phyloP scores from a whole-genome alignment of 2,888 invertebrate genomes.

The Congeria kusceri region DNA sequence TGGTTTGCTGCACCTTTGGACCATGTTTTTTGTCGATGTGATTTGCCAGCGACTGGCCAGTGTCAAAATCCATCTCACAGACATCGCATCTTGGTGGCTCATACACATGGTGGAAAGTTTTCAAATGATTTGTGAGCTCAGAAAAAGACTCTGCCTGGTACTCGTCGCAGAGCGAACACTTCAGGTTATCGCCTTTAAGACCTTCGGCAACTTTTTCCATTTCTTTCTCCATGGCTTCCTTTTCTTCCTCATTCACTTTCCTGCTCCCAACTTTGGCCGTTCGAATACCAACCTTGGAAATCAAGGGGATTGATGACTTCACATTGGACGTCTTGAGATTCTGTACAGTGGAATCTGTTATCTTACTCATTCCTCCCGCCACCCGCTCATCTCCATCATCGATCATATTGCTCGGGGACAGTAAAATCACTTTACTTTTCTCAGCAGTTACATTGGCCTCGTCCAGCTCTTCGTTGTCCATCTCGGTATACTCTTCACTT shows the following conservation, averaged over 20 bases:
- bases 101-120: slow-evolving; percentile 49
- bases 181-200: slow-evolving; percentile 20
- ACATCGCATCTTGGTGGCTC: slow-evolving; percentile 67
- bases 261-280: slow-evolving; percentile 23
- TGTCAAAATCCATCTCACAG: slow-evolving; percentile 68
- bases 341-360: slow-evolving; percentile 22
- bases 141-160: slow-evolving; percentile 45
- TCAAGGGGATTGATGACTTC: slow-evolving; percentile 37
- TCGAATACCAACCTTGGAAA: slow-evolving; percentile 47
- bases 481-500: too few relatives aligned
- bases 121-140: slow-evolving; percentile 58
- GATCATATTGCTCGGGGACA: too few relatives aligned
- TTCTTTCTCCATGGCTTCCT: slow-evolving; percentile 15
- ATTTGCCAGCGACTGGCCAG: slow-evolving; percentile 35
- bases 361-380: too few relatives aligned
- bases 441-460: too few relatives aligned
- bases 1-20: slow-evolving; percentile 40
- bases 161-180: slow-evolving; percentile 58
- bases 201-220: slow-evolving; percentile 14
- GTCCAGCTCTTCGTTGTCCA: too few relatives aligned
- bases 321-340: slow-evolving; percentile 46
- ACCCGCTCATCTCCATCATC: too few relatives aligned
- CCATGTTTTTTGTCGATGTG: slow-evolving; percentile 70
- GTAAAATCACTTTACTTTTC: too few relatives aligned
- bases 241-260: slow-evolving; percentile 21